A percentile compares a stretch with the other conserved stretches of the same genome.
Conservation (phyloP, 2,888 invertebrate species). For the Polyommatus iphigenia region DNA sequence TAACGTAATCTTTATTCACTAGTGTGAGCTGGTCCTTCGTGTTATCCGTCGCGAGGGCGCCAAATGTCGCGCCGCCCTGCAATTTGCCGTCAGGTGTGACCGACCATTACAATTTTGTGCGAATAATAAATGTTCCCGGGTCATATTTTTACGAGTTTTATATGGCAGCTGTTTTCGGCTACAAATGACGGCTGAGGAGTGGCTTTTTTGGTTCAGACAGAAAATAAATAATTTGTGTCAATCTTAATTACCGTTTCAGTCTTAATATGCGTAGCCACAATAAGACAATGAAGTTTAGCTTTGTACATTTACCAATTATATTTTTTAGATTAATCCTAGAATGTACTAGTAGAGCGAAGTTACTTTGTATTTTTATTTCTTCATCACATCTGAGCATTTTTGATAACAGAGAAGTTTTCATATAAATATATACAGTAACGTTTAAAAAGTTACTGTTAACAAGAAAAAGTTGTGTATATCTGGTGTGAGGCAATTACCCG, state of each 20-base stretch:
- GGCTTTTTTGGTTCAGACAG: background rate
- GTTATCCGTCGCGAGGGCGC: conserved; percentile 5
- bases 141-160: background rate
- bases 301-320: too few relatives aligned
- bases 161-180: background rate
- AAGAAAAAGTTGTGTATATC: conserved; percentile 4
- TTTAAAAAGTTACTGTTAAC: background rate
- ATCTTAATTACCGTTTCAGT: background rate
- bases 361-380: too few relatives aligned
- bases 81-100: conserved; percentile 19
- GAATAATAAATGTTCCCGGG: conserved; percentile 11
- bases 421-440: background rate
- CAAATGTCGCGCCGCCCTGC: conserved; percentile 20
- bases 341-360: too few relatives aligned
- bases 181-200: background rate
- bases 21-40: background rate
- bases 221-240: background rate
- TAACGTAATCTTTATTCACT: too few relatives aligned
- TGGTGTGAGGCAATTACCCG: conserved; percentile 1
- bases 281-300: too few relatives aligned
- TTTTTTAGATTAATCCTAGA: too few relatives aligned
- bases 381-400: background rate
- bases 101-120: background rate
- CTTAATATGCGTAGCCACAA: background rate
- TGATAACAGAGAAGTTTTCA: background rate